phyloP scores from a whole-genome alignment of 1,140 invertebrate species.

The Diorhabda elongata region DNA sequence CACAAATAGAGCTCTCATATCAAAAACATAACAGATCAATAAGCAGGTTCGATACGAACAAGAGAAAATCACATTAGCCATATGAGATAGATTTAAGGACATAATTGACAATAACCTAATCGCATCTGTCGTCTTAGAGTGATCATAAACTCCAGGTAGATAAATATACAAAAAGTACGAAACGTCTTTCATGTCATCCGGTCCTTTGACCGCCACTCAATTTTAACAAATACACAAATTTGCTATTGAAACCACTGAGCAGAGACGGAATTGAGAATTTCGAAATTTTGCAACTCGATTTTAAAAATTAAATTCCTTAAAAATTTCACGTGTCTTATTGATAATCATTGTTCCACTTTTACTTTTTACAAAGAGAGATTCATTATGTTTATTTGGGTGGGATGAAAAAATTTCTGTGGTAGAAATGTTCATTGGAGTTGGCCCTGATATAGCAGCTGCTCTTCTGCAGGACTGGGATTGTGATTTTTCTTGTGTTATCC shows the following conservation, averaged over 20 bases:
- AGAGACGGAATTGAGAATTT: background rate
- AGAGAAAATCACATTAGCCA: constrained; percentile 10
- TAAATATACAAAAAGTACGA: constrained; percentile 10
- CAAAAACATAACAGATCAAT: constrained; percentile 2
- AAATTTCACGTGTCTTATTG: too few species aligned
- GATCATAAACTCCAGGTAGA: constrained; percentile 20
- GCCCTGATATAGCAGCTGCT: too few species aligned
- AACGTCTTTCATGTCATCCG: constrained; percentile 27
- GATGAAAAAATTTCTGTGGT: too few species aligned
- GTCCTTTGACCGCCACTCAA: constrained; percentile 26
- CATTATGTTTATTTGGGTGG: too few species aligned
- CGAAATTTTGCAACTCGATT: too few species aligned
- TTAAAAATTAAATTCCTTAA: too few species aligned
- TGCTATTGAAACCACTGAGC: constrained; percentile 19
- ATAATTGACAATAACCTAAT: constrained; percentile 24
- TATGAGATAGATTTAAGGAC: constrained; percentile 5
- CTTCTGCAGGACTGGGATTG: too few species aligned
- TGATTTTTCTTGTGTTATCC: too few species aligned
- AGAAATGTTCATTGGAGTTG: too few species aligned
- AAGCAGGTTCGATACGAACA: background rate
- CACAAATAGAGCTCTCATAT: background rate
- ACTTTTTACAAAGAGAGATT: too few species aligned
- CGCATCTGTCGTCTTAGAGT: constrained; percentile 27
- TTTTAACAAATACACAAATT: constrained; percentile 31
- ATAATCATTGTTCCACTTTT: too few species aligned